phyloP scores from a whole-genome alignment of 2,888 invertebrate genomes.

The Eudasyphora cyanicolor region DNA sequence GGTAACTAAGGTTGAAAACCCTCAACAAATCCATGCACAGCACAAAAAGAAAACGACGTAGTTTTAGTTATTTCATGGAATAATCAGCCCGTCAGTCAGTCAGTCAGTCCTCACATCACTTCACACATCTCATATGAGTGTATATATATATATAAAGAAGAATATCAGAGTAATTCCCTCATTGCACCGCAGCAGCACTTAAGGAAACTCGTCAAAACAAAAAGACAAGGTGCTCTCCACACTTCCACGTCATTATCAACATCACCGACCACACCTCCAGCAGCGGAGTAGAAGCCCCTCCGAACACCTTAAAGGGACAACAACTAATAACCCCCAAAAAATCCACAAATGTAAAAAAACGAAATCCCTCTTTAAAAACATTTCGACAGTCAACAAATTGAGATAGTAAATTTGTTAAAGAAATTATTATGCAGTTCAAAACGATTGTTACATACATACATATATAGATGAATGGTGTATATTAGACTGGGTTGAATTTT shows the following conservation, averaged over 20 bases:
- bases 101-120: too few species aligned
- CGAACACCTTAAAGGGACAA: neutral
- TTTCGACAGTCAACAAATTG: neutral
- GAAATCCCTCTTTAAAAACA: neutral
- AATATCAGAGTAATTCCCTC: neutral
- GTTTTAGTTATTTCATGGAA: slow-evolving; percentile 76
- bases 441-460: neutral
- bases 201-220: neutral
- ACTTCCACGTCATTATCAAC: neutral
- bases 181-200: neutral
- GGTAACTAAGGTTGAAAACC: slow-evolving; percentile 79
- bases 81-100: too few species aligned
- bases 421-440: neutral
- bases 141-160: neutral
- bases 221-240: neutral
- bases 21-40: slow-evolving; percentile 72
- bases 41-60: slow-evolving; percentile 76
- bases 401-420: neutral
- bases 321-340: too few species aligned
- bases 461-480: too few species aligned
- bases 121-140: neutral
- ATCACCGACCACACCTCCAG: neutral
- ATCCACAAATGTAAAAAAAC: too few species aligned
- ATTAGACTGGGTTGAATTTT: too few species aligned
- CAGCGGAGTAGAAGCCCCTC: neutral